phyloP scores from a whole-genome alignment of 1,140 invertebrate genomes.

The Aphaenogaster rudis region DNA sequence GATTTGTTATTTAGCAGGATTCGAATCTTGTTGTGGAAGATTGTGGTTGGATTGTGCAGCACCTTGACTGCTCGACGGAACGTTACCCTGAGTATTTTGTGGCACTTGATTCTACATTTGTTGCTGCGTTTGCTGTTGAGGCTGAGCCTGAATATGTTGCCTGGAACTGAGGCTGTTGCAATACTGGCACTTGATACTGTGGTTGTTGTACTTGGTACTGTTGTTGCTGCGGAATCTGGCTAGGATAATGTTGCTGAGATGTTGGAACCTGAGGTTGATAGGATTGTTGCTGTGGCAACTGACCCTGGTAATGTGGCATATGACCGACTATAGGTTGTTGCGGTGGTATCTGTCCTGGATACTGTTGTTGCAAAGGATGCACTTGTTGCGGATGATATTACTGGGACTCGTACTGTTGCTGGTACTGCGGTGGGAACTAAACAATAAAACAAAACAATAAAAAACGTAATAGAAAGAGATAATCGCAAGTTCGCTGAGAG shows the following conservation, averaged over 20 bases:
- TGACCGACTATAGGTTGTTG: conserved; percentile 71
- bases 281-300: conserved; percentile 65
- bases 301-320: conserved; percentile 57
- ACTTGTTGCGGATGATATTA: conserved; percentile 47
- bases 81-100: conserved; percentile 65
- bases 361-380: conserved; percentile 63
- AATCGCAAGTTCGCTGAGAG: neutral
- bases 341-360: conserved; percentile 73
- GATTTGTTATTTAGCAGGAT: conserved; percentile 36
- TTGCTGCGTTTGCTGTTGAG: conserved; percentile 57
- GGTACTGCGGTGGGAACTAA: conserved; percentile 68
- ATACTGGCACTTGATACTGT: conserved; percentile 64
- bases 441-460: neutral
- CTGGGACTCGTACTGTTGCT: conserved; percentile 63
- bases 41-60: conserved; percentile 47
- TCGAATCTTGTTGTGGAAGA: conserved; percentile 34
- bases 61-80: conserved; percentile 45
- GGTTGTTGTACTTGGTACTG: conserved; percentile 52
- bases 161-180: conserved; percentile 43
- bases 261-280: conserved; percentile 65
- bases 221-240: conserved; percentile 46
- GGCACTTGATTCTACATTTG: conserved; percentile 56
- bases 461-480: neutral
- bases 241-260: conserved; percentile 70
- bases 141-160: conserved; percentile 55